phyloP scores from a whole-genome alignment of 2,888 invertebrate genomes.

The Macaria liturata region DNA sequence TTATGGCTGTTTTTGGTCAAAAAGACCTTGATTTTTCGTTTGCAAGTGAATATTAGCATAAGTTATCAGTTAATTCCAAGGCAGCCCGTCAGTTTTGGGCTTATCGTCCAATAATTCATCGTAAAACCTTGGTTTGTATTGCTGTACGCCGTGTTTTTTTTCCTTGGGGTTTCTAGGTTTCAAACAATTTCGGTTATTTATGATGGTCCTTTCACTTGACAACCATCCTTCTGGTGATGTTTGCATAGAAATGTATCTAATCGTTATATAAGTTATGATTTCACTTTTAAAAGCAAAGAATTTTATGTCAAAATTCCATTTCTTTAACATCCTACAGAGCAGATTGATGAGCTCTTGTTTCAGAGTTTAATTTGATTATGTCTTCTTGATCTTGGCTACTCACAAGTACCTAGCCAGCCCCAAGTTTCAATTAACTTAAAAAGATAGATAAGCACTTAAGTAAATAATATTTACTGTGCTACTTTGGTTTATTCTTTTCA shows the following conservation, averaged over 20 bases:
- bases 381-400: too few relatives aligned
- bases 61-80: conserved; percentile 47
- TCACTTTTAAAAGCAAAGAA: not conserved
- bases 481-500: too few relatives aligned
- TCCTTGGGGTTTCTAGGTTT: conserved; percentile 1
- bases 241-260: not conserved
- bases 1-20: conserved; percentile 34
- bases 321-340: too few relatives aligned
- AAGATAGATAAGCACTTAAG: too few relatives aligned
- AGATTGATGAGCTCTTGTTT: too few relatives aligned
- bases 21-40: conserved; percentile 47
- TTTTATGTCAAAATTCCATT: not conserved
- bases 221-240: not conserved
- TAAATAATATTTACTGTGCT: too few relatives aligned
- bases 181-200: conserved; percentile 3
- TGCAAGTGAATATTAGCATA: conserved; percentile 34
- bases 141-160: not conserved
- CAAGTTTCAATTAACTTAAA: too few relatives aligned
- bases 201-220: conserved; percentile 21
- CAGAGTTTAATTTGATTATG: too few relatives aligned
- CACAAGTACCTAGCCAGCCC: too few relatives aligned
- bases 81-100: conserved; percentile 27
- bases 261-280: conserved; percentile 4
- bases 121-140: conserved; percentile 21
- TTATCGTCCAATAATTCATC: conserved; percentile 28